phyloP scores from a whole-genome alignment of 2,888 invertebrate species.

The Hartigia nigra region DNA sequence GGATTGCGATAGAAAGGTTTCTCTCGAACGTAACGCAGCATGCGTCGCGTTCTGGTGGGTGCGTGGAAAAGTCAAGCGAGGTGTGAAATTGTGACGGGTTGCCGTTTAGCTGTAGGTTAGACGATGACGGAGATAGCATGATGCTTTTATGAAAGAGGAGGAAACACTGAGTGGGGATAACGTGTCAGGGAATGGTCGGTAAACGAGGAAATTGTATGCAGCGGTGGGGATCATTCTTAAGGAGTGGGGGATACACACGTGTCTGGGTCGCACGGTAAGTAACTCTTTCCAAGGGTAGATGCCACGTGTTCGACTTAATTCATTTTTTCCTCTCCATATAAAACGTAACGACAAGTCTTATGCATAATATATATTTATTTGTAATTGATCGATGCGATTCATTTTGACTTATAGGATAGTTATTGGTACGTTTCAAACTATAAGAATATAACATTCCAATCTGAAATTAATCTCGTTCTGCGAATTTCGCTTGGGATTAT shows the following conservation, averaged over 20 bases:
- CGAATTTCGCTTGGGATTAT: neutral
- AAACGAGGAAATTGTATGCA: neutral
- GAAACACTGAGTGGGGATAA: neutral
- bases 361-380: neutral
- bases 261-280: neutral
- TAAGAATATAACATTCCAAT: neutral
- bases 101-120: neutral
- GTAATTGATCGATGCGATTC: neutral
- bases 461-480: neutral
- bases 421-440: neutral
- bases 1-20: neutral
- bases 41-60: neutral
- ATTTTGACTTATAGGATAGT: neutral
- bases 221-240: neutral
- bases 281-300: neutral
- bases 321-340: neutral
- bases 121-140: neutral
- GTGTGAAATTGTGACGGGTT: neutral
- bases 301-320: neutral
- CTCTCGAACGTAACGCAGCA: neutral
- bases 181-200: neutral
- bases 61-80: neutral
- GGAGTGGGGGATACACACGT: neutral
- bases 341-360: neutral
- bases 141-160: neutral